Percentiles rank a stretch among this genome's conserved stretches.
These are phyloP conservation scores for Rhopalosiphum nymphaeae DNA, from an alignment of 2,888 invertebrate species.

Conservation along the genomic window DNA sequence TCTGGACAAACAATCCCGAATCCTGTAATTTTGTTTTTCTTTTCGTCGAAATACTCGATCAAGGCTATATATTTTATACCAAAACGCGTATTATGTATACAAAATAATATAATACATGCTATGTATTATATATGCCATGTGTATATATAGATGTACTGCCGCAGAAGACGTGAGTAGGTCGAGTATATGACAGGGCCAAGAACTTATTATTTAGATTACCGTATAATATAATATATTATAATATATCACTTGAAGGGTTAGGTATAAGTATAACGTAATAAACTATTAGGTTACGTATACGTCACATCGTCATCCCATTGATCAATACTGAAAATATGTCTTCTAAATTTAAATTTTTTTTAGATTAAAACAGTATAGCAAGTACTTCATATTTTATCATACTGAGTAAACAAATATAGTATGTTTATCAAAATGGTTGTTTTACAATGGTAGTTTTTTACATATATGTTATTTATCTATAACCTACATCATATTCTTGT, in stretches of 20 bases:
- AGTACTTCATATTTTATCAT: not conserved
- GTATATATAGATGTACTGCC: not conserved
- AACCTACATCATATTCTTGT: no score
- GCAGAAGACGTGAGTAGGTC: not conserved
- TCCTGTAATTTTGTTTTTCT: slow-evolving; percentile 4
- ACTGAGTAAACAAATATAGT: not conserved
- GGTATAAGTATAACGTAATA: not conserved
- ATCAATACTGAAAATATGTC: not conserved
- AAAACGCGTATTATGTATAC: not conserved
- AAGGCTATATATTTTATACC: not conserved
- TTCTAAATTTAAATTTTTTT: not conserved
- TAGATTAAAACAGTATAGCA: not conserved
- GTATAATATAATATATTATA: not conserved
- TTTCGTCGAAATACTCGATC: not conserved
- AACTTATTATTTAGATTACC: not conserved
- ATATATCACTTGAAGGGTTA: not conserved
- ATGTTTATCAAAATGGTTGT: not conserved
- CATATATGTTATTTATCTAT: not conserved
- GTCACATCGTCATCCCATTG: not conserved
- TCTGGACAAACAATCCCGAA: not conserved
- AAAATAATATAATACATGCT: no score
- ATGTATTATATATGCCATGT: not conserved
- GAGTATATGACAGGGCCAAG: not conserved
- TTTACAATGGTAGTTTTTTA: not conserved
- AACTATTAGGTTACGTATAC: not conserved